Percentiles rank a stretch among this genome's conserved stretches.
These are phyloP conservation scores for Lithophane socia DNA, from an alignment of 2,888 invertebrate genomes.

Conservation along the genomic window DNA sequence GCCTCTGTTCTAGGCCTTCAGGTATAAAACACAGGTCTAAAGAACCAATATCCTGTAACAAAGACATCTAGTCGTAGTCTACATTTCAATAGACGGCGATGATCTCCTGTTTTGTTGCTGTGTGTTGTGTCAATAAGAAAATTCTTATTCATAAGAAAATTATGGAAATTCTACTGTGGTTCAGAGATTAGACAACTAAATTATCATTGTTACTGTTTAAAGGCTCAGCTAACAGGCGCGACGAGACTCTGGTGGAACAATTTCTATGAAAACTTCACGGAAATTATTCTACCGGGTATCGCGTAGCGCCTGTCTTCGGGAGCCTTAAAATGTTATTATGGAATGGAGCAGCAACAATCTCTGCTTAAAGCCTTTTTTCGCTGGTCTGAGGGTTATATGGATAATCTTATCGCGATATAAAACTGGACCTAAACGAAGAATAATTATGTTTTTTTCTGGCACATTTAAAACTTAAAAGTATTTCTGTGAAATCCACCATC, in stretches of 20 bases:
- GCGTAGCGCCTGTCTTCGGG: too few relatives aligned
- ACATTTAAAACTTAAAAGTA: background rate
- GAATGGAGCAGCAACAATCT: background rate
- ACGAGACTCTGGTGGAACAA: too few relatives aligned
- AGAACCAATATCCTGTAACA: background rate
- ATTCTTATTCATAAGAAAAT: constrained; percentile 2
- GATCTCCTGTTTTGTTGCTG: constrained; percentile 3
- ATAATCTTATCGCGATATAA: background rate
- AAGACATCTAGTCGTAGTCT: background rate
- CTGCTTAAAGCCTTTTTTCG: too few relatives aligned
- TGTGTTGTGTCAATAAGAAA: background rate
- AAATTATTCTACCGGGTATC: too few relatives aligned
- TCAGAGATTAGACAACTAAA: background rate
- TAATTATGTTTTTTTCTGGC: background rate
- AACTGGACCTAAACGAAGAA: background rate
- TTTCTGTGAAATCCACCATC: background rate
- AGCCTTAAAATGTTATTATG: too few relatives aligned
- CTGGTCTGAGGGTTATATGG: too few relatives aligned
- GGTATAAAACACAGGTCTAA: background rate
- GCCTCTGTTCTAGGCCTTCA: background rate
- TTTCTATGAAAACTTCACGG: too few relatives aligned
- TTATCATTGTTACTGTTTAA: background rate
- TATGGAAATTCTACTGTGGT: background rate
- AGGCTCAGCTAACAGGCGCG: background rate
- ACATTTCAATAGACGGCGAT: background rate